Conservation (phyloP, 2,888 invertebrate genomes). For the Mesochorus sp. region DNA sequence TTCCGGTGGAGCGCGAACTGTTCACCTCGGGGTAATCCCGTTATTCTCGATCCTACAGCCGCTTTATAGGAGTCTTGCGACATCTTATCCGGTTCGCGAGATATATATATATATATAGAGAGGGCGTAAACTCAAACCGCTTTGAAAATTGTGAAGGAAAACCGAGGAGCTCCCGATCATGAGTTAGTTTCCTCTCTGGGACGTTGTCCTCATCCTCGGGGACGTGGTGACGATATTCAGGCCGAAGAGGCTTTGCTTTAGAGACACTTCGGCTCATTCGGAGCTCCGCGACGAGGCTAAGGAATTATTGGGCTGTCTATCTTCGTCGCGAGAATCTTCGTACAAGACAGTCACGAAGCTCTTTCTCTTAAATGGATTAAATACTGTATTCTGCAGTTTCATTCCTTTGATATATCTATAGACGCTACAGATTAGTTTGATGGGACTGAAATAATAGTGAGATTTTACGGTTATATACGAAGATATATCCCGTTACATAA, state of each 20-base stretch:
- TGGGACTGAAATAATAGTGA: no score
- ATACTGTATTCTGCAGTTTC: no score
- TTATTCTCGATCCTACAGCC: constrained; percentile 42
- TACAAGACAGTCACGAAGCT: not conserved
- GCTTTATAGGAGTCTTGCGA: constrained; percentile 30
- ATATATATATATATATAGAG: constrained; percentile 18
- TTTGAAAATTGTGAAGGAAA: not conserved
- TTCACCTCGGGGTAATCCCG: constrained; percentile 31
- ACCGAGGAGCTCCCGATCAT: not conserved
- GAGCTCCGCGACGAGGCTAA: not conserved
- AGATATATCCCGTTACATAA: no score
- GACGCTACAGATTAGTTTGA: no score
- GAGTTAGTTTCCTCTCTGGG: not conserved
- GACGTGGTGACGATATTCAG: not conserved
- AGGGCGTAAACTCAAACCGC: constrained; percentile 19
- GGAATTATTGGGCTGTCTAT: not conserved
- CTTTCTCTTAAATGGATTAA: not conserved
- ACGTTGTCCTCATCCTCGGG: not conserved
- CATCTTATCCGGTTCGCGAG: constrained; percentile 34
- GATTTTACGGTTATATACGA: no score
- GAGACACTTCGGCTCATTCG: constrained; percentile 8
- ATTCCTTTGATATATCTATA: not conserved
- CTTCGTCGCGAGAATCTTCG: not conserved
- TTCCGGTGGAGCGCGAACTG: not conserved
- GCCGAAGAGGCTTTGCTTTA: not conserved